These are phyloP conservation scores for Rambutsinella grinnellia DNA, from an alignment of 2,888 invertebrate genomes.

Conservation along the genomic window DNA sequence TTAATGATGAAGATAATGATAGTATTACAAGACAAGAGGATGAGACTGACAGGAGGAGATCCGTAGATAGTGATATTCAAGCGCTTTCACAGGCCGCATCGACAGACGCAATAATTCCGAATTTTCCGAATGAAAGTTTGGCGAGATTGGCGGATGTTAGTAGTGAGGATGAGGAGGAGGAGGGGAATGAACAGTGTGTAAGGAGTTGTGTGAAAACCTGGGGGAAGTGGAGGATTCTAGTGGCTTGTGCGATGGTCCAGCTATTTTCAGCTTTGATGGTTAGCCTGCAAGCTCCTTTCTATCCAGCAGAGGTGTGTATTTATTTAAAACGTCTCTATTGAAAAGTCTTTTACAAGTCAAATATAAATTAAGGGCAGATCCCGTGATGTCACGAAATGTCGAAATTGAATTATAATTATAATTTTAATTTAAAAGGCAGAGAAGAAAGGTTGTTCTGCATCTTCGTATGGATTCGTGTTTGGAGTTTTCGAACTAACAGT, in stretches of 20 bases:
- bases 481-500: conserved; percentile 74
- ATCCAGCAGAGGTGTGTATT: conserved; percentile 81
- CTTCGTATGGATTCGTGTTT: conserved; percentile 88
- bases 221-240: conserved; percentile 83
- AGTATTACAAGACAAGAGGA: too few relatives aligned
- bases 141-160: conserved; percentile 63
- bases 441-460: conserved; percentile 82
- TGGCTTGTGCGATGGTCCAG: conserved; percentile 84
- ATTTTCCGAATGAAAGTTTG: conserved; percentile 10
- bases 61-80: too few relatives aligned
- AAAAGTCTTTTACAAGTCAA: too few relatives aligned
- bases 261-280: conserved; percentile 89
- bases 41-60: too few relatives aligned
- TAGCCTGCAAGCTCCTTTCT: conserved; percentile 87
- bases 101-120: background rate
- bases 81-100: background rate
- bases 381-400: too few relatives aligned
- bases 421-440: conserved; percentile 76
- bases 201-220: conserved; percentile 53
- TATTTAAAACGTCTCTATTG: too few relatives aligned
- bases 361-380: too few relatives aligned
- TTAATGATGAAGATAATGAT: too few relatives aligned
- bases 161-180: background rate
- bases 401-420: conserved; percentile 6
- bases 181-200: background rate